Evolutionary conservation across 2,113 vertebrate species (phyloP).

Genomic region (Chloropsis hardwickii): DNA sequence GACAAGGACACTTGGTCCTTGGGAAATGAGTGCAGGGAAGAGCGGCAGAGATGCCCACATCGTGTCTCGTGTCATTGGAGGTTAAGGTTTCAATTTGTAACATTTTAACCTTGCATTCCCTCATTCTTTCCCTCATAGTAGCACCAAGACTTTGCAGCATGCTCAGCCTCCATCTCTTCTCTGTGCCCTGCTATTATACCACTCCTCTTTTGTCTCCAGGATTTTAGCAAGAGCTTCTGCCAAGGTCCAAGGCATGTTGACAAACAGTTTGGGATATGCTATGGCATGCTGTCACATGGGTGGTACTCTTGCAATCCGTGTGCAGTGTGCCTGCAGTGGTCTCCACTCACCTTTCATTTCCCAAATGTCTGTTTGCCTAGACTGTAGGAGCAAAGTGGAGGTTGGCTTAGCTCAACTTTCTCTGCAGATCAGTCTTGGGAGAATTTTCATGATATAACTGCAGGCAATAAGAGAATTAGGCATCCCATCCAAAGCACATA

Average conservation of each 20-base stretch:
- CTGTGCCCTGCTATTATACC: too few species aligned
- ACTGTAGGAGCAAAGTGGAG: neutral
- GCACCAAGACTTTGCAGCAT: neutral
- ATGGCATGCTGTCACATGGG: neutral
- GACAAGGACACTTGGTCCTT: neutral
- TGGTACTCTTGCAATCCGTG: neutral
- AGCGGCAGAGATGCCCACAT: neutral
- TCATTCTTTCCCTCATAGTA: neutral
- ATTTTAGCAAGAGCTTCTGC: neutral
- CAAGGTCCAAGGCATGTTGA: neutral
- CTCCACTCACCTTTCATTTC: neutral
- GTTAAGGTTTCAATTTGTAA: neutral
- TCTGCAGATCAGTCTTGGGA: neutral
- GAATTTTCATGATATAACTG: neutral
- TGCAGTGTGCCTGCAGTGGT: neutral
- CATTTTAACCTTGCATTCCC: neutral
- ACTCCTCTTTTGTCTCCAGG: neutral
- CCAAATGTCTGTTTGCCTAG: neutral
- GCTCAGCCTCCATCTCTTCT: neutral
- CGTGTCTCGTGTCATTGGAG: neutral
- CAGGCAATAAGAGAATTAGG: neutral
- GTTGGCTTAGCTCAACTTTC: neutral
- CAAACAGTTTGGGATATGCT: neutral
- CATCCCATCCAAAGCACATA: neutral
- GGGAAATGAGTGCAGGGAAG: neutral